Conservation (phyloP, 2,113 vertebrate genomes). For the Xenopus tropicalis region DNA sequence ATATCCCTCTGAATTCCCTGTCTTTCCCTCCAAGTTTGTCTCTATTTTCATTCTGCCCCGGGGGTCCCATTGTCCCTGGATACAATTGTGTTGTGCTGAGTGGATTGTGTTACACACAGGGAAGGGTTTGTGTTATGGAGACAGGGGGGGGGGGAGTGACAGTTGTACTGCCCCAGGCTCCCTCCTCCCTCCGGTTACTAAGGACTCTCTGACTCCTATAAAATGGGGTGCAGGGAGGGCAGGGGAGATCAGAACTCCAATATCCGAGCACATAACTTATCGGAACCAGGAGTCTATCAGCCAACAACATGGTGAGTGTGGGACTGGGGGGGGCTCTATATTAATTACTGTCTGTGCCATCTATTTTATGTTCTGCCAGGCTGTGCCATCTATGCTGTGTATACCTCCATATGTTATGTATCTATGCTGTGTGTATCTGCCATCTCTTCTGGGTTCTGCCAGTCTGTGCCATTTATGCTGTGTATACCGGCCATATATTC, state of each 20-base stretch:
- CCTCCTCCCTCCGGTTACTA: constrained; percentile 16
- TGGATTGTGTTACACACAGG: background rate
- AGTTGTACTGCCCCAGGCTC: background rate
- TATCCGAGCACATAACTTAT: constrained; percentile 8
- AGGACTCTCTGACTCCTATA: constrained; percentile 20
- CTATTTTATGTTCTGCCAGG: background rate
- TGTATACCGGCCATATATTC: too few species aligned
- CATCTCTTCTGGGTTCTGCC: background rate
- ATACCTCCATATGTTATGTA: too few species aligned
- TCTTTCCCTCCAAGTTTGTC: background rate
- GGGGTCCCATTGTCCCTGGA: constrained; percentile 3
- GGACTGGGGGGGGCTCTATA: background rate
- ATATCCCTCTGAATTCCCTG: too few species aligned
- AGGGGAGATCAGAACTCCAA: background rate
- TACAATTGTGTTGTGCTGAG: constrained; percentile 7
- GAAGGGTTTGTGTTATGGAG: background rate
- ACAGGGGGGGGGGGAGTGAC: background rate
- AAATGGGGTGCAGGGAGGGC: background rate
- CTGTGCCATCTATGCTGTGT: background rate
- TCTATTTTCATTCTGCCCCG: background rate
- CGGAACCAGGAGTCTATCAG: constrained; percentile 14
- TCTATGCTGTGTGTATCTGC: too few species aligned
- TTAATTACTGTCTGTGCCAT: background rate
- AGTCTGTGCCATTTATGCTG: background rate
- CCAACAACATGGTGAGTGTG: constrained; percentile 19